Evolutionary conservation across 2,888 invertebrate genomes (phyloP), one percentile per base, ranked within the genome.

Genomic region (Aricia artaxerxes): DNA sequence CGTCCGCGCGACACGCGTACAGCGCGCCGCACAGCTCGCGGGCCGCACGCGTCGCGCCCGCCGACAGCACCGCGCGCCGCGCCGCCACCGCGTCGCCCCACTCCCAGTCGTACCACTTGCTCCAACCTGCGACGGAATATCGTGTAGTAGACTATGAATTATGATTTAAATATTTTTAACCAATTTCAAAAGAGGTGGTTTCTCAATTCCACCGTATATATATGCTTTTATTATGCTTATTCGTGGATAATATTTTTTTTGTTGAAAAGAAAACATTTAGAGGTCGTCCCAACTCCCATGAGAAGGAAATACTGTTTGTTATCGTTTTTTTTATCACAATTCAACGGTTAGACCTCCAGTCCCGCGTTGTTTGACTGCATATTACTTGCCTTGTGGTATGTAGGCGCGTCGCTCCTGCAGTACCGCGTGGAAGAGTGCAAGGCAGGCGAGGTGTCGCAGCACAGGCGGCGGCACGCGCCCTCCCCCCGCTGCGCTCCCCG

Each of bases 351-450:
- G 44, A 44, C 44, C 5, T 44, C 1, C 44, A 44, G 44, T 7
- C 44, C 44, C 44, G 7, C 7, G 44, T 44, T 44, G 44, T 44
- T 38, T 44, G 44, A 44, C 7, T 44, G 44, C 44, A 44, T 9
- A 44, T 44, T 11, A 31, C 61, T 78, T 84, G 95, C 95, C 96
- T 95, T 98, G 98, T 0, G 99, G 99, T 84, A 99, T 97, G 89
- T 97, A 99, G 78, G 97, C 97, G 80, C 99, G 95, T 69, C 99
- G 95, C 91, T 99, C 99, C 88, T 97, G 97, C 78, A 98, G 95
- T 16, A 99, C 95, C 0, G 99, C 98, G 89, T 99, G 99, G 82
- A 98, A 97, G 24, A 99, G 92, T 6, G 97, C 96, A 84, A 99
- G 96, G 80, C 97, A 95, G 78, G 96, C 95, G 84, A 95, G 95